Base-by-base conservation (phyloP, 2,797 vertebrate genomes). In the Buceros bicornis region DNA sequence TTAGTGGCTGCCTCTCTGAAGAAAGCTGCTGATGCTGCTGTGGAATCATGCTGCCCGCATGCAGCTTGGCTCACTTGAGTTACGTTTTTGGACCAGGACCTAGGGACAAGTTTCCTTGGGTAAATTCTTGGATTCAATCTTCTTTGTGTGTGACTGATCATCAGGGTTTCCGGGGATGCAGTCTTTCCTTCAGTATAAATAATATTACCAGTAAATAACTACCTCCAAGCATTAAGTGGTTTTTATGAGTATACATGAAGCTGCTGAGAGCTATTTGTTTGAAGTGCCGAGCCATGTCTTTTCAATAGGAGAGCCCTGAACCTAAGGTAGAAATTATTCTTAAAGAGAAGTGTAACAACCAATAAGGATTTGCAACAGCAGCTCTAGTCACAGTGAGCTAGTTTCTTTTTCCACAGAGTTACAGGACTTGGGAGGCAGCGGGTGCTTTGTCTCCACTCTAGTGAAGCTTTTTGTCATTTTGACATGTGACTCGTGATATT, bases 401-500 rank as follows among this genome's bases (percentile, higher is more conserved):
- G 47, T 29, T 50, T 74, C 70, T 51, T 58, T 62, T 79, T 89
- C 70, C 43, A 48, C 11, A 73, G 51, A 54, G 45, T 35, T 86
- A 42, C 29, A 58, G 60, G 67, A 45, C 24, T 93, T 73, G 33
- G 81, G 40, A 92, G 25, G 66, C 45, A 93, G 78, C 6, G 2
- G 28, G 24, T 72, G 66, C 86, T 60, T 16, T 25, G 48, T 80
- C 81, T 89, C 3, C 0, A 42, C 50, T 76, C 22, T 29, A 62
- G 67, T 42, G 84, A 80, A 91, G 84, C 67, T 91, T 90, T 40
- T 79, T 93, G 90, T 87, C n/a, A 42, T 87, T 95, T 92, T 90
- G 78, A 84, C 24, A 17, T 26, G 24, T 48, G 78, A 92, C 20
- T 89, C 73, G 77, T 11, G 2, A 79, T 28, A 80, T 65, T 89